phyloP scores from a whole-genome alignment of 2,113 vertebrate genomes.

The Crocuta crocuta region DNA sequence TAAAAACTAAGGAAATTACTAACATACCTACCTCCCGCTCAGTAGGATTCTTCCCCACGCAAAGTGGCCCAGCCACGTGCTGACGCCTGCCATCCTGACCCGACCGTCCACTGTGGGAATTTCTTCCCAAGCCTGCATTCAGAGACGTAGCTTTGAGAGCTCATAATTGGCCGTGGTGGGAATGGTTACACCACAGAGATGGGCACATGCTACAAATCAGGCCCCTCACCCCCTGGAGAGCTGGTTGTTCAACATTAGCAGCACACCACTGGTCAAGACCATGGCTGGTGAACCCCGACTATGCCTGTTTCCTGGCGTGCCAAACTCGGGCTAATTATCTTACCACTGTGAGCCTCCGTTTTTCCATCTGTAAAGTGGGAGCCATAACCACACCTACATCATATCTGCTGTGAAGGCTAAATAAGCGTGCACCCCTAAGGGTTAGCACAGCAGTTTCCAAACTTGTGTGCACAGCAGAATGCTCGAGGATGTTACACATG shows the following conservation, averaged over 20 bases:
- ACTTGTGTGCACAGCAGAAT: background rate
- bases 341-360: background rate
- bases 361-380: background rate
- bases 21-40: background rate
- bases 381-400: background rate
- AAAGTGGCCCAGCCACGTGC: background rate
- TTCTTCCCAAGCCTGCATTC: background rate
- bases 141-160: background rate
- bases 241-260: background rate
- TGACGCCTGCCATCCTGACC: accelerated
- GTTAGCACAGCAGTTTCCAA: background rate
- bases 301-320: background rate
- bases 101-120: too few relatives aligned
- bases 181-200: background rate
- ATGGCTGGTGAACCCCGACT: background rate
- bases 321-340: background rate
- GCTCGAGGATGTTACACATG: background rate
- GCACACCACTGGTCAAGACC: background rate
- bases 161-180: background rate
- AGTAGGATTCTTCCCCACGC: accelerated
- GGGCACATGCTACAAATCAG: background rate
- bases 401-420: background rate
- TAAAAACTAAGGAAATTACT: background rate
- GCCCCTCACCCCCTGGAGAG: background rate
- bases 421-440: background rate